A percentile compares a stretch with the other conserved stretches of the same genome.
phyloP scores from a whole-genome alignment of 2,113 vertebrate species.

The Chlamydotis undulata region DNA sequence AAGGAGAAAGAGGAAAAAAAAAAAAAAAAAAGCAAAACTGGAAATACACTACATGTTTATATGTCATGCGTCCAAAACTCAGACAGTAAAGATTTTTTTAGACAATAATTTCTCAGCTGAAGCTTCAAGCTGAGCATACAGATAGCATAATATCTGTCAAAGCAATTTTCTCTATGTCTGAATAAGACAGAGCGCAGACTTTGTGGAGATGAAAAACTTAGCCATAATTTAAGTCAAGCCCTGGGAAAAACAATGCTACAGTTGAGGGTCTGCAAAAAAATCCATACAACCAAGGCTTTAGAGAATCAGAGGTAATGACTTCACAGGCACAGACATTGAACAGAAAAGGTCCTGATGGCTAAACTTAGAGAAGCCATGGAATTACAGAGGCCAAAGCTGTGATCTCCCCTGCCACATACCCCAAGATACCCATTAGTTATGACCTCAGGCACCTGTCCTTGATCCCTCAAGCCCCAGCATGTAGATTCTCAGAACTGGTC shows the following conservation, averaged over 20 bases:
- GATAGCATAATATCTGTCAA: background rate
- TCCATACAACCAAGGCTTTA: background rate
- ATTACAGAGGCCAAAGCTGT: background rate
- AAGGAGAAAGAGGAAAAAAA: background rate
- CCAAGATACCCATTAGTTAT: background rate
- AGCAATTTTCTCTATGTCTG: background rate
- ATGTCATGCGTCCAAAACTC: background rate
- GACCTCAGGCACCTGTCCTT: background rate
- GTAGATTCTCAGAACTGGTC: background rate
- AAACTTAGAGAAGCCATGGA: background rate
- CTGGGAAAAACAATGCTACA: background rate
- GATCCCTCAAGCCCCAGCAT: background rate
- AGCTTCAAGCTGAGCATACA: background rate
- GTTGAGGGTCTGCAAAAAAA: background rate
- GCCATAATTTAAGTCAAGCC: background rate
- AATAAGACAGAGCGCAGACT: background rate
- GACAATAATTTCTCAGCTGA: background rate
- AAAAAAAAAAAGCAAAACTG: background rate
- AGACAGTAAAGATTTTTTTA: background rate
- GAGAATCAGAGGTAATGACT: background rate
- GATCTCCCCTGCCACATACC: background rate
- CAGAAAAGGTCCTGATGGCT: background rate
- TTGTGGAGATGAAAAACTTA: background rate
- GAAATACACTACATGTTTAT: background rate
- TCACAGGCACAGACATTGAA: background rate